Evolutionary conservation across 2,797 vertebrate genomes (phyloP).

Genomic region (Hippopotamyrus pictus): DNA sequence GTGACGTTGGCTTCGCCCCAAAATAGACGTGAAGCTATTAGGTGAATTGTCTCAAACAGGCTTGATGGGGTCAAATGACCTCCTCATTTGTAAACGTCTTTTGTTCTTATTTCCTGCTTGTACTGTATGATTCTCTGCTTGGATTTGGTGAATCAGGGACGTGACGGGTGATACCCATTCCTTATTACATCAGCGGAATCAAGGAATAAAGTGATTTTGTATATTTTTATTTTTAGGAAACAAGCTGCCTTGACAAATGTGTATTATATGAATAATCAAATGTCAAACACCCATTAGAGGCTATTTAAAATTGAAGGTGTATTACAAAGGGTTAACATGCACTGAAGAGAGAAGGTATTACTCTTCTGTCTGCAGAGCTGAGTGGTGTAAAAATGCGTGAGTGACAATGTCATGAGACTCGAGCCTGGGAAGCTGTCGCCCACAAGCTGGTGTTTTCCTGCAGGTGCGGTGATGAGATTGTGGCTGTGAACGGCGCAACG

Average conservation of each 20-base stretch:
- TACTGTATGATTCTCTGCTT: not conserved
- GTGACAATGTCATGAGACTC: not conserved
- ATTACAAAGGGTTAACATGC: not conserved
- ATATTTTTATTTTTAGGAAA: not conserved
- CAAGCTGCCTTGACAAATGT: not conserved
- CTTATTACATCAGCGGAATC: not conserved
- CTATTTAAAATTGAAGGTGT: not conserved
- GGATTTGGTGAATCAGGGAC: not conserved
- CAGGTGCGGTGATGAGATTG: slow-evolving; percentile 90
- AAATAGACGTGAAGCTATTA: not conserved
- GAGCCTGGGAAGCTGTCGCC: not conserved
- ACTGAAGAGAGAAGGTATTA: not conserved
- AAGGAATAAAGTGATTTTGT: not conserved
- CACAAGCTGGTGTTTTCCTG: not conserved
- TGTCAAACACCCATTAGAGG: not conserved
- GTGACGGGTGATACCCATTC: no score
- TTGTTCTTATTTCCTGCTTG: not conserved
- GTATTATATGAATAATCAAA: not conserved
- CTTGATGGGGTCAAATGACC: not conserved
- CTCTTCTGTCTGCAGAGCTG: not conserved
- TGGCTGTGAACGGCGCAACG: slow-evolving; percentile 82
- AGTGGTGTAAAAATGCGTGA: not conserved
- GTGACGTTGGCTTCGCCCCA: not conserved
- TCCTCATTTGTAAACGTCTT: not conserved
- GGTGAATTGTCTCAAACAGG: not conserved